Evolutionary conservation across 2,888 invertebrate species (phyloP), one percentile per base, ranked within the genome.

Genomic region (Ommatoiulus sabulosus): DNA sequence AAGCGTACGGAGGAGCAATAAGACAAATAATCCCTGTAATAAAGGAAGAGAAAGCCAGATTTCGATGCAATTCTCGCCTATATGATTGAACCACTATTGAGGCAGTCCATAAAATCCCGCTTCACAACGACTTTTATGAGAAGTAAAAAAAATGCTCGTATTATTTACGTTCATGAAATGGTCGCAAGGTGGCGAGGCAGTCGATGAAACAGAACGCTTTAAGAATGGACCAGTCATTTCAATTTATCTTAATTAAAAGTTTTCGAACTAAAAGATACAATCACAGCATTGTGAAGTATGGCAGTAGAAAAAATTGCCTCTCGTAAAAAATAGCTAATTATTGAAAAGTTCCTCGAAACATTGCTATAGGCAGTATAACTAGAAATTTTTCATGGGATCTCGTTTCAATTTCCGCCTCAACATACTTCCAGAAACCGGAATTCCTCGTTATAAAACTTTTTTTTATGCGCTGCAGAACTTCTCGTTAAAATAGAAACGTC

Each of bases 11-110:
- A 20, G 20, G 72, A 20, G 72, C 72, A 72, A 24, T 72, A 72
- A 72, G 72, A 72, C 72, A 72, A 52, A 72, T 72, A 72, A 72
- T 72, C 72, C 72, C 72, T 6, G 72, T 24, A 72, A 72, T 72
- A 72, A 72, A 72, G 20, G 24, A 72, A 10, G 24, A 24, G 72
- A 72, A 72, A 24, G 7, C 72, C 20, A 72, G 72, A 72, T 72
- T 63, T 72, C 20, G 72, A 24, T 72, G 72, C 24, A 10, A 72
- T 72, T 72, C 24, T 72, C 10, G 20, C 72, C 24, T 72, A 15
- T 52, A 10, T 72, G 24, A 72, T 24, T 72, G 72, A 72, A 72
- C 72, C 20, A 6, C 46, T 72, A 72, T 52, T 10, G 72, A n/a
- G 7, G 20, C 10, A 20, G 20, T 24, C 72, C 20, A 24, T 72